Percentiles rank a stretch among this genome's conserved stretches.
phyloP scores from a whole-genome alignment of 2,888 invertebrate species.

The Anoncus sp. region DNA sequence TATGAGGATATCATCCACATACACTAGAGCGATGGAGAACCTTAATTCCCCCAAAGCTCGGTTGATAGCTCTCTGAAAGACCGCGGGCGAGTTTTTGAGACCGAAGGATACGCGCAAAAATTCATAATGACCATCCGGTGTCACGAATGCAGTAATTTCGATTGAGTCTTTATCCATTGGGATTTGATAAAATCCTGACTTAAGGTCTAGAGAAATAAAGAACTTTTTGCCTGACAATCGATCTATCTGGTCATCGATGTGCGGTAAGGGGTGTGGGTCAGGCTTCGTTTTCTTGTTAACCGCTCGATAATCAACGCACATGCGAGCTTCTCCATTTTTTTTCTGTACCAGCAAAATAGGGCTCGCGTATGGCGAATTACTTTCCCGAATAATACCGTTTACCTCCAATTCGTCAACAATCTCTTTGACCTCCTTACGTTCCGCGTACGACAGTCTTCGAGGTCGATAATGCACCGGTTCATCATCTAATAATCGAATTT shows the following conservation, averaged over 20 bases:
- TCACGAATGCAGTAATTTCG: constrained; percentile 50
- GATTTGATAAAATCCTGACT: constrained; percentile 63
- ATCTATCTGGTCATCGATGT: constrained; percentile 79
- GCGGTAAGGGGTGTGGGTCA: constrained; percentile 77
- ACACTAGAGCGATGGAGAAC: constrained; percentile 33
- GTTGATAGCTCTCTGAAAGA: constrained; percentile 72
- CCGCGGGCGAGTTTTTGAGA: constrained; percentile 63
- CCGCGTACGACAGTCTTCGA: constrained; percentile 57
- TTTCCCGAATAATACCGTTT: constrained; percentile 62
- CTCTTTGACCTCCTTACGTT: constrained; percentile 60
- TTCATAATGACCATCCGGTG: constrained; percentile 55
- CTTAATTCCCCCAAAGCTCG: constrained; percentile 57
- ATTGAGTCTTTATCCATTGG: constrained; percentile 47
- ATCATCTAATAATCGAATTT: constrained; percentile 58
- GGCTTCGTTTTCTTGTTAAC: constrained; percentile 75
- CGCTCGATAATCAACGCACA: constrained; percentile 71
- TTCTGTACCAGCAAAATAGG: constrained; percentile 71
- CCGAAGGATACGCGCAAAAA: constrained; percentile 61
- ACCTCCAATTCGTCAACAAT: constrained; percentile 60
- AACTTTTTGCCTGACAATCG: constrained; percentile 69
- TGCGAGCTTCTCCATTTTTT: constrained; percentile 63
- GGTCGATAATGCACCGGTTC: constrained; percentile 63
- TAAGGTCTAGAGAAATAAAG: constrained; percentile 76
- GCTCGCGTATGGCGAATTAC: constrained; percentile 65
- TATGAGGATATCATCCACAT: constrained; percentile 71